phyloP scores from a whole-genome alignment of 2,113 vertebrate species.

The Odobenus rosmarus region DNA sequence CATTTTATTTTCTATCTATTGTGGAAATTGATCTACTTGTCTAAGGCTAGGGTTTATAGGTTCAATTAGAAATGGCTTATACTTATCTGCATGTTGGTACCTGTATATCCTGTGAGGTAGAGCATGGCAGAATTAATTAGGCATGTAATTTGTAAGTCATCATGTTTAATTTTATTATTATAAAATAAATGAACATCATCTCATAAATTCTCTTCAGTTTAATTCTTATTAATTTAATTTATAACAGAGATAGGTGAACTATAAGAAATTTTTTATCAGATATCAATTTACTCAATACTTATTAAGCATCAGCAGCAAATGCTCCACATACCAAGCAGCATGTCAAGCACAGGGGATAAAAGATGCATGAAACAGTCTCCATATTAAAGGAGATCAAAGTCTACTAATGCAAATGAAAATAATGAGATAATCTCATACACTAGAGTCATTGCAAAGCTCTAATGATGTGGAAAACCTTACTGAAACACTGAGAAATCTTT shows the following conservation, averaged over 20 bases:
- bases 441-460: background rate
- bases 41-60: background rate
- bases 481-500: background rate
- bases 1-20: background rate
- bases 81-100: background rate
- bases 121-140: background rate
- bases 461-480: background rate
- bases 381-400: background rate
- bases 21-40: background rate
- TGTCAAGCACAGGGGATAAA: background rate
- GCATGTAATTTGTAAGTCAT: background rate
- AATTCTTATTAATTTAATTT: constrained; percentile 6
- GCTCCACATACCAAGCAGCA: background rate
- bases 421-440: background rate
- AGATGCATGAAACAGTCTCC: background rate
- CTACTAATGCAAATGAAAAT: background rate
- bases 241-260: background rate
- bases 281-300: background rate
- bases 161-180: background rate
- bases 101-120: background rate
- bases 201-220: background rate
- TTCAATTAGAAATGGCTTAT: background rate
- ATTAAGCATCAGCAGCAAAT: background rate
- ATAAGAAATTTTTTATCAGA: background rate
- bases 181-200: background rate